phyloP scores from a whole-genome alignment of 2,797 vertebrate genomes.

The Paguma larvata region DNA sequence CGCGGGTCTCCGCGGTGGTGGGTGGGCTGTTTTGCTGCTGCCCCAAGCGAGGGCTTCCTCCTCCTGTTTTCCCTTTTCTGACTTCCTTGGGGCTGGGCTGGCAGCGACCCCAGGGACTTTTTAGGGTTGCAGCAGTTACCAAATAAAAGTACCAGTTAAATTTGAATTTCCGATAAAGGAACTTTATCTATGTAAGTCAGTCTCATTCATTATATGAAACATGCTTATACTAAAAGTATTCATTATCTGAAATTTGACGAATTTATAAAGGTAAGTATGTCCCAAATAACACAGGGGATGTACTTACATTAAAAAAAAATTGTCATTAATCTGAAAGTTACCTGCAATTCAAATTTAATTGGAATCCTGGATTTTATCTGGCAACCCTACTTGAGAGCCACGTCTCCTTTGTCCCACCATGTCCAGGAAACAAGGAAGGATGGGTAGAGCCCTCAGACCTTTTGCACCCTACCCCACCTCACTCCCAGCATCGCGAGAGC shows the following conservation, averaged over 20 bases:
- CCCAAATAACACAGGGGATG: not conserved
- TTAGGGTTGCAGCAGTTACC: not conserved
- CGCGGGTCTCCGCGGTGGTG: accelerated
- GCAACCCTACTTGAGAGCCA: not conserved
- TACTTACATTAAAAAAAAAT: not conserved
- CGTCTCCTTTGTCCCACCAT: not conserved
- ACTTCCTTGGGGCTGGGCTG: not conserved
- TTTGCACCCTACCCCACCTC: not conserved
- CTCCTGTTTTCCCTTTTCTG: not conserved
- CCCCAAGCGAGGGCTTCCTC: not conserved
- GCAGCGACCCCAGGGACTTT: not conserved
- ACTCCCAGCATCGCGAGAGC: not conserved
- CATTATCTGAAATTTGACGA: constrained; percentile 2
- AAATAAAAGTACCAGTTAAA: not conserved
- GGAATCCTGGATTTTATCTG: not conserved
- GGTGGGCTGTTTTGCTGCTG: not conserved
- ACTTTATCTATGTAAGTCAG: not conserved
- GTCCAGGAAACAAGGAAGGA: not conserved
- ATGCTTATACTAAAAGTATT: not conserved
- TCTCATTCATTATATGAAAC: not conserved
- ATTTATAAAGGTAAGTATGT: not conserved
- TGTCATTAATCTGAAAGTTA: not conserved
- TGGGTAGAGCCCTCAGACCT: not conserved
- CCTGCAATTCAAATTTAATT: not conserved
- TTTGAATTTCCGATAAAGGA: constrained; percentile 20